Evolutionary conservation across 2,113 vertebrate species (phyloP).

Genomic region (Boulengeromyrus knoepffleri): DNA sequence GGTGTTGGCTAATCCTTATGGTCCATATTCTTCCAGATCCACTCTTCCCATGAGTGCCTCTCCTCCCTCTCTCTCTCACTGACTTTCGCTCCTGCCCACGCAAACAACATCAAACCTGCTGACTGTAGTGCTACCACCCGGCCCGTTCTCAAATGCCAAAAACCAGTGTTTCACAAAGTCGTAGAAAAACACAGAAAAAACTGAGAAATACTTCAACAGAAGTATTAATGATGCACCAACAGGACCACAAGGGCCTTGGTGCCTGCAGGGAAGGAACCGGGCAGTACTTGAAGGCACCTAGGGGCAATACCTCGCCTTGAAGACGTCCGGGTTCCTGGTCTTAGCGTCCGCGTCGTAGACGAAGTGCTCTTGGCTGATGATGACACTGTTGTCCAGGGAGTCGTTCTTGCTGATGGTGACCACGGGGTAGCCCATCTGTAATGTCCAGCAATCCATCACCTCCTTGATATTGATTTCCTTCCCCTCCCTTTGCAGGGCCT

Average conservation of each 20-base stretch:
- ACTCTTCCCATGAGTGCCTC: not conserved
- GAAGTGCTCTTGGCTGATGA: conserved; percentile 85
- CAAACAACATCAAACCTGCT: not conserved
- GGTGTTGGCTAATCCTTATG: not conserved
- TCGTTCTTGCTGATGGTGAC: conserved; percentile 85
- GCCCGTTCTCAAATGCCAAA: not conserved
- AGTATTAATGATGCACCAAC: not conserved
- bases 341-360: conserved; percentile 77
- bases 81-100: not conserved
- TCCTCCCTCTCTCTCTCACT: not conserved
- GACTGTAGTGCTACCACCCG: not conserved
- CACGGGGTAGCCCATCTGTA: conserved; percentile 97
- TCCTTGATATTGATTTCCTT: conserved; percentile 84
- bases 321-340: conserved; percentile 52
- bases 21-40: not conserved
- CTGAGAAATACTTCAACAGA: not conserved
- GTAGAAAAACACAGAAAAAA: not conserved
- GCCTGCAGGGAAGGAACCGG: not conserved
- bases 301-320: conserved; percentile 72
- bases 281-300: not conserved
- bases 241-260: not conserved
- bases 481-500: conserved; percentile 86
- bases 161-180: not conserved
- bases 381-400: conserved; percentile 66
- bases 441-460: conserved; percentile 96